A percentile compares a stretch with the other conserved stretches of the same genome.
These are phyloP conservation scores for Lamprotornis superbus DNA, from an alignment of 2,113 vertebrate genomes.

Conservation along the genomic window DNA sequence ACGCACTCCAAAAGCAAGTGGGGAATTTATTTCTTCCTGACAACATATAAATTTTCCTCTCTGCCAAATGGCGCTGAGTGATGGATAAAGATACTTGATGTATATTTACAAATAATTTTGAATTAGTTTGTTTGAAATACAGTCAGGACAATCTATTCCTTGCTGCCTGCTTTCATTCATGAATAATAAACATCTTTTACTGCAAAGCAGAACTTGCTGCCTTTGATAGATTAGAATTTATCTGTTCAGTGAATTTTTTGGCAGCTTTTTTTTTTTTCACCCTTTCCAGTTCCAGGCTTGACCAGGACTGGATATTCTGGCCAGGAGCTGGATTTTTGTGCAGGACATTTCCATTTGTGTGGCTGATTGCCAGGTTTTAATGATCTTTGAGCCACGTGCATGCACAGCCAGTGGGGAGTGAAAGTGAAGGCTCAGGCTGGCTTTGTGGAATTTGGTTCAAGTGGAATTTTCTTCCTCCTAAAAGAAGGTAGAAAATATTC, in stretches of 20 bases:
- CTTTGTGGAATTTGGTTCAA: background rate
- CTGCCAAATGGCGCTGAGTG: background rate
- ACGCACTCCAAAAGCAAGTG: background rate
- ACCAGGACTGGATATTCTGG: background rate
- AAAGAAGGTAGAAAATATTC: background rate
- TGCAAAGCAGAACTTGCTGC: background rate
- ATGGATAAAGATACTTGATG: background rate
- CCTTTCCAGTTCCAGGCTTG: background rate
- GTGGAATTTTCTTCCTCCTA: background rate
- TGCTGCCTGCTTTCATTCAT: background rate
- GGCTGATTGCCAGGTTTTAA: background rate
- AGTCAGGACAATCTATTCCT: background rate
- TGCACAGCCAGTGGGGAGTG: background rate
- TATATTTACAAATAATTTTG: background rate
- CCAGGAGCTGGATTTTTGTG: background rate
- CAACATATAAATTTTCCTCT: background rate
- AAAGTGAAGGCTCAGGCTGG: background rate
- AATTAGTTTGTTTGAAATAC: background rate
- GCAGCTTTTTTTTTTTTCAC: background rate
- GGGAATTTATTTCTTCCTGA: background rate
- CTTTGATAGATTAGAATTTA: background rate
- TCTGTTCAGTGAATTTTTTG: background rate
- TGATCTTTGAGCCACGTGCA: background rate
- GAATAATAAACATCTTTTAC: background rate
- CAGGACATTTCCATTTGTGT: background rate